These are phyloP conservation scores for Lophotriccus pileatus DNA, from an alignment of 2,797 vertebrate genomes.

Conservation along the genomic window DNA sequence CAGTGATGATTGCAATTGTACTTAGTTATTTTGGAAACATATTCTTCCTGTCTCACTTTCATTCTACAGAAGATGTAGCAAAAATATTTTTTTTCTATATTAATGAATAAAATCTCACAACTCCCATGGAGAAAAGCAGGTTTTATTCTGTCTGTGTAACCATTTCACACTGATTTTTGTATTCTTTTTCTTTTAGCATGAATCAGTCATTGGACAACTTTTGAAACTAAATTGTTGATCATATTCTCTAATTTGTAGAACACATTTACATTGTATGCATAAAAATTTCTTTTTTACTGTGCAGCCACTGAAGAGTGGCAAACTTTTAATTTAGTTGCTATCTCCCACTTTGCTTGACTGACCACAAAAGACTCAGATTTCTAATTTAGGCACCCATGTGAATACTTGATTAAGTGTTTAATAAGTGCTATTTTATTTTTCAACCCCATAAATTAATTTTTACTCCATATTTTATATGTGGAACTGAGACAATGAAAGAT, in stretches of 20 bases:
- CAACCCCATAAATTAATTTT: background rate
- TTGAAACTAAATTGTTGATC: background rate
- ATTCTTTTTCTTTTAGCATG: background rate
- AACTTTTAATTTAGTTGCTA: background rate
- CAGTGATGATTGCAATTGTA: background rate
- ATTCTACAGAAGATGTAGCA: background rate
- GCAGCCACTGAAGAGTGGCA: background rate
- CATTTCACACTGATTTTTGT: background rate
- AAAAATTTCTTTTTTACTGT: background rate
- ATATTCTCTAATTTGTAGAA: background rate
- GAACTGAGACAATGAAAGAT: background rate
- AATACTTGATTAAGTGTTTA: background rate
- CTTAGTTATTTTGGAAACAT: background rate
- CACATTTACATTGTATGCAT: background rate
- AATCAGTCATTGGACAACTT: background rate
- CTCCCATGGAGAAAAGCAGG: background rate
- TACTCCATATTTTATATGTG: background rate
- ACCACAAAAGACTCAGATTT: background rate
- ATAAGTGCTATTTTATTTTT: background rate
- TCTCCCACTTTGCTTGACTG: background rate
- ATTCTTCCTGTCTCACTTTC: background rate
- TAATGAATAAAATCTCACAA: background rate
- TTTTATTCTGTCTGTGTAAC: background rate
- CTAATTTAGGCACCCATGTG: background rate
- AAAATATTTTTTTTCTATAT: background rate